Base-by-base conservation (phyloP, 2,797 vertebrate species). In the Phaenicophaeus curvirostris region DNA sequence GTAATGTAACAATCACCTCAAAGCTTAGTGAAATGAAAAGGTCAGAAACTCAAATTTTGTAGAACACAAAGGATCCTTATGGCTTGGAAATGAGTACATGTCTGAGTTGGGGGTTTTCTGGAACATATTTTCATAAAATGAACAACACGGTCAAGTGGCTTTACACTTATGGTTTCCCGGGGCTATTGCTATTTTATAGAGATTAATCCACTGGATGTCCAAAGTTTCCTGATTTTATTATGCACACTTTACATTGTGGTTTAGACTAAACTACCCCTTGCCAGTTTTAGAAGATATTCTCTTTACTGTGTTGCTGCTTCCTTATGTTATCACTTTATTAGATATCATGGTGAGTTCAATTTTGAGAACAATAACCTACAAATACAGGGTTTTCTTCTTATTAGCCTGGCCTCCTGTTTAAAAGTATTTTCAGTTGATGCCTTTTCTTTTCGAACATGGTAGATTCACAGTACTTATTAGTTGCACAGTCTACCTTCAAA, bases 201-300 rank as follows among this genome's bases (percentile, higher is more conserved):
- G 78, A 94, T 94, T 94, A 92, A 91, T 96, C 74, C 50, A 87
- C 55, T 35, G 41, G 79, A 95, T 35, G 42, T 77, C 94, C 88
- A 51, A 65, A 61, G 58, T 73, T 97, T 96, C 88, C 91, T 94
- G 79, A 93, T 96, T 96, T 94, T 95, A 89, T 97, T 96, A 94
- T 93, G 93, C 86, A 90, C 58, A 84, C 69, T 97, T 96, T 86
- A 84, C 61, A 76, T 6, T 46, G 74, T 96, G 65, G 35, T 95
- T 98, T 95, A 93, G 68, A 86, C 62, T 97, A 91, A 96, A 96
- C 91, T 92, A 72, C 35, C 24, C 51, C 76, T 96, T 96, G 51
- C 61, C 21, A 76, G 63, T 77, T 96, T 93, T 96, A 91, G 92
- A 97, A 94, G 89, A 75, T 7, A 13, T 75, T 96, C 23, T 69